phyloP scores from a whole-genome alignment of 1,140 invertebrate genomes.

The Cyclargus thomasi region DNA sequence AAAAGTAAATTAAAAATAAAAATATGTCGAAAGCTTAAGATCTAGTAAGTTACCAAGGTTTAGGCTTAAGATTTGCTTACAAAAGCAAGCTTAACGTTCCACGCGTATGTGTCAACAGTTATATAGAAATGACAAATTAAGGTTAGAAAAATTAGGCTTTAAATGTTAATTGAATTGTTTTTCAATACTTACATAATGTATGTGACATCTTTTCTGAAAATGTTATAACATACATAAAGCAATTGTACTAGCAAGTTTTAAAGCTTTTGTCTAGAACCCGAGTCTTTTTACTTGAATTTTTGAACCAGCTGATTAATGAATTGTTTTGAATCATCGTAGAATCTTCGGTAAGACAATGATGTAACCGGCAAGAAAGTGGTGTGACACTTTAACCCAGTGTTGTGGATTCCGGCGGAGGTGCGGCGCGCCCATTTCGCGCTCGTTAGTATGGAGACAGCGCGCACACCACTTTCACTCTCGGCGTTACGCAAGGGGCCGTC shows the following conservation, averaged over 20 bases:
- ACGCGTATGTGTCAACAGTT: too few relatives aligned
- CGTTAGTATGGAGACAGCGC: slow-evolving; percentile 68
- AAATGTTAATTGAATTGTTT: too few relatives aligned
- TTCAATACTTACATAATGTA: too few relatives aligned
- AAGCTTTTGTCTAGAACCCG: background rate
- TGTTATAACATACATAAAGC: too few relatives aligned
- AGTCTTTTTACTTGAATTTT: background rate
- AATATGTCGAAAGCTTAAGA: background rate
- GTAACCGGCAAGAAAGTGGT: slow-evolving; percentile 51
- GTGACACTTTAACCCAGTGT: slow-evolving; percentile 67
- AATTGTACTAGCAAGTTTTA: too few relatives aligned
- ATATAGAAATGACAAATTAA: too few relatives aligned
- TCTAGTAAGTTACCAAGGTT: background rate
- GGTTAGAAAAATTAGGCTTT: too few relatives aligned
- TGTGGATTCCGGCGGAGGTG: slow-evolving; percentile 50
- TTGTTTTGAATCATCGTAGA: background rate
- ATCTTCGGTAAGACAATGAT: slow-evolving; percentile 30
- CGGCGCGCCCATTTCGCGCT: slow-evolving; percentile 56
- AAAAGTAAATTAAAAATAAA: background rate
- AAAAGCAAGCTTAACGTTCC: background rate
- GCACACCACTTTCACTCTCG: slow-evolving; percentile 69
- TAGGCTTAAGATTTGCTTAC: background rate
- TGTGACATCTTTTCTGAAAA: too few relatives aligned
- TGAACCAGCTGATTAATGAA: background rate
- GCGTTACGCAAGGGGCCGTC: slow-evolving; percentile 58